phyloP scores from a whole-genome alignment of 2,888 invertebrate species.

The Acanthacorydalis orientalis region DNA sequence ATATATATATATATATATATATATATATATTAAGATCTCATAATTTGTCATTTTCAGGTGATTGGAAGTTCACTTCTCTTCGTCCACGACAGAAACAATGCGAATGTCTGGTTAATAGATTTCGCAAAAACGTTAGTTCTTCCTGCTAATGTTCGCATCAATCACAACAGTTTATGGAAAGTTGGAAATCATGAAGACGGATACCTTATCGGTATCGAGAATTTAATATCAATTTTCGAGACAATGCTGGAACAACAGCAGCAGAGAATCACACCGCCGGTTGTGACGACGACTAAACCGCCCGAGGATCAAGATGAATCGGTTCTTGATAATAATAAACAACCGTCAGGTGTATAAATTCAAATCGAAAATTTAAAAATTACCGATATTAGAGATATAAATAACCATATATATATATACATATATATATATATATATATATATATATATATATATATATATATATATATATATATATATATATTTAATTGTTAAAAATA shows the following conservation, averaged over 20 bases:
- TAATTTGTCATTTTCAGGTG: slow-evolving; percentile 31
- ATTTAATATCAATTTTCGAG: slow-evolving; percentile 72
- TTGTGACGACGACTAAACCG: slow-evolving; percentile 10
- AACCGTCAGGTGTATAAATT: too few relatives aligned
- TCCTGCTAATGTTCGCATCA: slow-evolving; percentile 53
- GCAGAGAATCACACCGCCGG: slow-evolving; percentile 21
- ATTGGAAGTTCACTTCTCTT: slow-evolving; percentile 90
- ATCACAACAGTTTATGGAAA: slow-evolving; percentile 73
- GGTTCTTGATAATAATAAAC: too few relatives aligned
- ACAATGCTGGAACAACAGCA: slow-evolving; percentile 34
- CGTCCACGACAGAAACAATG: slow-evolving; percentile 77
- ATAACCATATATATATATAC: too few relatives aligned
- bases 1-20: too few relatives aligned
- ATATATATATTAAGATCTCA: too few relatives aligned
- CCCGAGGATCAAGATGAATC: slow-evolving; percentile 11
- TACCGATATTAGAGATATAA: too few relatives aligned
- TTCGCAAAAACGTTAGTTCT: slow-evolving; percentile 88
- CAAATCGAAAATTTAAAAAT: too few relatives aligned
- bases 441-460: too few relatives aligned
- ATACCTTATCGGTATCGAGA: slow-evolving; percentile 80
- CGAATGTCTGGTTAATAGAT: slow-evolving; percentile 93
- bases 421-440: too few relatives aligned
- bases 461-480: too few relatives aligned
- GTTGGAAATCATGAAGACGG: slow-evolving; percentile 96
- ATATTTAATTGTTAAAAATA: too few relatives aligned